Evolutionary conservation across 2,797 vertebrate species (phyloP).

Genomic region (Urosaurus nigricauda): DNA sequence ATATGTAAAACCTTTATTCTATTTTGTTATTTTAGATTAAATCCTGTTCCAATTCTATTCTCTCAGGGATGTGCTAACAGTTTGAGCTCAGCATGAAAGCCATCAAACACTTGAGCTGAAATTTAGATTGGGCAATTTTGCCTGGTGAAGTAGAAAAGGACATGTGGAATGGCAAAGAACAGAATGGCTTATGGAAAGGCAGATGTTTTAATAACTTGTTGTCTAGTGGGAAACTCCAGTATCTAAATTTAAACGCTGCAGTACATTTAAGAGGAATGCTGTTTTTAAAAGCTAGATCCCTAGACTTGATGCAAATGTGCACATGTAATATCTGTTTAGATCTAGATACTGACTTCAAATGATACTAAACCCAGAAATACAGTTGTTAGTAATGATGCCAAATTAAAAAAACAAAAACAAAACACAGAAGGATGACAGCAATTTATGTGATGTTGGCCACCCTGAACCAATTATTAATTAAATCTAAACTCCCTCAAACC

Average conservation of each 20-base stretch:
- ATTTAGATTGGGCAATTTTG: conserved; percentile 89
- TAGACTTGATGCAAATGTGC: conserved; percentile 42
- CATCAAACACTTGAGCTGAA: conserved; percentile 89
- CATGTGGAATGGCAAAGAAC: conserved; percentile 80
- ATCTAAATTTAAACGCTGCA: conserved; percentile 77
- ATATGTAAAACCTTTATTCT: conserved; percentile 85
- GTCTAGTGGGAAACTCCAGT: conserved; percentile 75
- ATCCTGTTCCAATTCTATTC: conserved; percentile 85
- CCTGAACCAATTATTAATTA: not conserved
- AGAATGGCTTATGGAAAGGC: conserved; percentile 82
- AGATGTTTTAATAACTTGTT: conserved; percentile 85
- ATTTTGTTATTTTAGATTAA: conserved; percentile 87
- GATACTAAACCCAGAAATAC: conserved; percentile 52
- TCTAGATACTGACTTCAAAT: conserved; percentile 19
- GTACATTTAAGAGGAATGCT: conserved; percentile 70
- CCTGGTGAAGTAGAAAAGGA: conserved; percentile 86
- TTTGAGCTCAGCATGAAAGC: conserved; percentile 87
- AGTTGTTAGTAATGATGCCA: not conserved
- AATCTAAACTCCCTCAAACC: not conserved
- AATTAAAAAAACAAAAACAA: not conserved
- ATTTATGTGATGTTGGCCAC: not conserved
- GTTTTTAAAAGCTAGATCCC: not conserved
- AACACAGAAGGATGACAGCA: not conserved
- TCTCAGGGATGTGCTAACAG: conserved; percentile 86
- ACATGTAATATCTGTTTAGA: not conserved